Percentiles rank a stretch among this genome's conserved stretches.
These are phyloP conservation scores for Drosophila anomalata DNA, from an alignment of 2,888 invertebrate genomes.

Conservation along the genomic window DNA sequence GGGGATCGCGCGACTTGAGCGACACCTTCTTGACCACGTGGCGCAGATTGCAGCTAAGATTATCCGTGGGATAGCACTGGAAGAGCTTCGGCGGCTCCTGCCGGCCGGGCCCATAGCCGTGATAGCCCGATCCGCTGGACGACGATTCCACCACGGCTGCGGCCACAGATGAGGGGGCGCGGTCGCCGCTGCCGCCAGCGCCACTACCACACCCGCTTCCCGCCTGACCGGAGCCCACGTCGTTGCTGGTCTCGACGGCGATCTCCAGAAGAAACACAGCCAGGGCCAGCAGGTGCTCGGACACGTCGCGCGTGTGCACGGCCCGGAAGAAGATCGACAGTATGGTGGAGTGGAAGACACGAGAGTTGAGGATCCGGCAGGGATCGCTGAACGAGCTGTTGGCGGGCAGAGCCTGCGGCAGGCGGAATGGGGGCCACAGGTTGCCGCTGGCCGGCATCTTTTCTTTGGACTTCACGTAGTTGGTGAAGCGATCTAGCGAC, in stretches of 20 bases:
- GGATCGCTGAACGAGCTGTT: slow-evolving; percentile 89
- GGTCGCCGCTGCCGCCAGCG: slow-evolving; percentile 5
- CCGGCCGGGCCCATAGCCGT: slow-evolving; percentile 52
- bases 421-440: slow-evolving; percentile 93
- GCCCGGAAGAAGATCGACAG: slow-evolving; percentile 94
- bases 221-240: slow-evolving; percentile 54
- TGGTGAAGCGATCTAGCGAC: slow-evolving; percentile 95
- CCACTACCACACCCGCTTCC: slow-evolving; percentile 15
- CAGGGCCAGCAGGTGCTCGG: slow-evolving; percentile 95
- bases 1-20: slow-evolving; percentile 86
- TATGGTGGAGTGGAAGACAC: slow-evolving; percentile 85
- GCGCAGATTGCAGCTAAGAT: slow-evolving; percentile 90
- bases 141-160: slow-evolving; percentile 77
- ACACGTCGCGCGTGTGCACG: slow-evolving; percentile 89
- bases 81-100: slow-evolving; percentile 83
- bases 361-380: slow-evolving; percentile 82
- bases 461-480: slow-evolving; percentile 88
- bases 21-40: slow-evolving; percentile 88
- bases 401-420: slow-evolving; percentile 86
- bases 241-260: slow-evolving; percentile 86
- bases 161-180: not conserved
- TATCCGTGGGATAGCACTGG: slow-evolving; percentile 90
- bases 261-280: slow-evolving; percentile 94
- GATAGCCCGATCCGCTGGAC: slow-evolving; percentile 56
- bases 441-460: slow-evolving; percentile 86